These are phyloP conservation scores for Calliopsis andreniformis DNA, from an alignment of 1,140 invertebrate genomes.

Conservation along the genomic window DNA sequence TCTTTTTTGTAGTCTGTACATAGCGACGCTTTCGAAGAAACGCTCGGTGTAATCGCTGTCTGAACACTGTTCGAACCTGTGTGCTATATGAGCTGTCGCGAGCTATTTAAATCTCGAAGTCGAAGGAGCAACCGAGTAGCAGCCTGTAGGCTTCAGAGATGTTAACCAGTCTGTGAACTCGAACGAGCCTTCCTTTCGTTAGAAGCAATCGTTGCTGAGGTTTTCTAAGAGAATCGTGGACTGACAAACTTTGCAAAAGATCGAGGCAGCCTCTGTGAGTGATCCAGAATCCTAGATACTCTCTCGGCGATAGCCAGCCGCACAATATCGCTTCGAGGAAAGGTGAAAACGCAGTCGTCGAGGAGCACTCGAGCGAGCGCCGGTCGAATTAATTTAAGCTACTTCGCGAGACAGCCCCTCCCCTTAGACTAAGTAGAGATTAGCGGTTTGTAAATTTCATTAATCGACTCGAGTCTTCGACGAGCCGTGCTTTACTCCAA, in stretches of 20 bases:
- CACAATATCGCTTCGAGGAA: neutral
- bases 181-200: too few relatives aligned
- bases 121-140: neutral
- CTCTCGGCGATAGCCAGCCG: neutral
- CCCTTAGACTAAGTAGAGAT: constrained; percentile 56
- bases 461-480: constrained; percentile 37
- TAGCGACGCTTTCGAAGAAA: constrained; percentile 35
- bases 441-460: constrained; percentile 61
- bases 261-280: too few relatives aligned
- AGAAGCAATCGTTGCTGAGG: neutral
- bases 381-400: constrained; percentile 40
- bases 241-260: too few relatives aligned
- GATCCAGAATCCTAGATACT: too few relatives aligned
- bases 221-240: too few relatives aligned
- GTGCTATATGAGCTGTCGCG: neutral
- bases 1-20: constrained; percentile 49
- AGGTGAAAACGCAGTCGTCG: constrained; percentile 5
- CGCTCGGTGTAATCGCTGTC: constrained; percentile 14
- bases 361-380: neutral
- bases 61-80: neutral
- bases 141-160: too few relatives aligned
- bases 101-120: neutral
- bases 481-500: constrained; percentile 23
- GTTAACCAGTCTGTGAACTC: too few relatives aligned
- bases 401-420: neutral